phyloP scores from a whole-genome alignment of 2,888 invertebrate genomes.

The Rotaria sp. region DNA sequence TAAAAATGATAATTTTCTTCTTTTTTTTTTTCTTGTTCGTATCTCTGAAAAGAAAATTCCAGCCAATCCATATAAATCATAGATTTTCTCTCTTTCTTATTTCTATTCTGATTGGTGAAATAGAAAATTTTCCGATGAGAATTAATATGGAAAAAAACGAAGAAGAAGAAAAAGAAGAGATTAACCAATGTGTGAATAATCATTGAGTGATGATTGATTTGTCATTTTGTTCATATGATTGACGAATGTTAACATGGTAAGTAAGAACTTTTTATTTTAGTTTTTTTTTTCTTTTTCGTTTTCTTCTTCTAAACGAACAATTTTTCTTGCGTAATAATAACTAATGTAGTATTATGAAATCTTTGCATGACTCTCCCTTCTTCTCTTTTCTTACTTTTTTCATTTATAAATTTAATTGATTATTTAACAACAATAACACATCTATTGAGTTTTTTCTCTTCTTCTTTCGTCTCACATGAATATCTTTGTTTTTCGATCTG shows the following conservation, averaged over 20 bases:
- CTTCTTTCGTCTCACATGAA: conserved; percentile 7
- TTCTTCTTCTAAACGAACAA: neutral
- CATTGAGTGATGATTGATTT: neutral
- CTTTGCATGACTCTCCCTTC: neutral
- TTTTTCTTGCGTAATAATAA: neutral
- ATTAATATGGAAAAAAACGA: neutral
- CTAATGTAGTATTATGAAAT: conserved; percentile 11
- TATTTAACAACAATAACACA: conserved; percentile 24
- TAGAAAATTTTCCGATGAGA: neutral
- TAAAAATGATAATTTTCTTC: no score
- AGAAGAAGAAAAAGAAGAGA: neutral
- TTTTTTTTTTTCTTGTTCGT: neutral
- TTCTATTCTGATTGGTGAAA: neutral
- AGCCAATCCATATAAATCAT: neutral
- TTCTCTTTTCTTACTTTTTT: neutral
- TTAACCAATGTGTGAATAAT: conserved; percentile 7
- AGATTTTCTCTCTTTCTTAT: neutral
- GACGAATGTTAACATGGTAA: conserved; percentile 7
- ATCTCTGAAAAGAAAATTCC: neutral
- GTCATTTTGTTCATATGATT: conserved; percentile 12
- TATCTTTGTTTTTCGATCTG: conserved; percentile 22
- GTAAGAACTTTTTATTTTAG: neutral
- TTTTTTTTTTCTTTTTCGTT: neutral
- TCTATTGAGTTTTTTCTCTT: neutral
- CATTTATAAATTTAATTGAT: conserved; percentile 22